Evolutionary conservation across 92 coral and sea anemone genomes (phyloP), one percentile per base, ranked within the genome.

Genomic region (Nematostella vectensis): DNA sequence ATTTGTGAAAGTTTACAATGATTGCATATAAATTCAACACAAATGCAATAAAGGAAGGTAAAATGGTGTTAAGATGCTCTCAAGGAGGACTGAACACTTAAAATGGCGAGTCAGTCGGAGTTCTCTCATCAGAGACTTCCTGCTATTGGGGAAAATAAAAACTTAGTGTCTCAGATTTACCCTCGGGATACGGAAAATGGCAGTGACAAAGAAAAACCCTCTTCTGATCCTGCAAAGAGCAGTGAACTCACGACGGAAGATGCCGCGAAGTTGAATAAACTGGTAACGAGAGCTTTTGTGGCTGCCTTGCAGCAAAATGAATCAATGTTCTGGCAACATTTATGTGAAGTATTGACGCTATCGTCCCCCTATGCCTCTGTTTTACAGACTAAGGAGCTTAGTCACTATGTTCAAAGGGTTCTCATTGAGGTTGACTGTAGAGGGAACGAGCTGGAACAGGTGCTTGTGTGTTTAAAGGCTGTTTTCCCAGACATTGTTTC

Each of bases 331-430:
- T 93, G 99, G 99, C 55, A 68, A 67, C 78, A 88, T 61, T 71
- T 93, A 51, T 64, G 91, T 28, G 94, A 93, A 17, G 83, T 87
- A 9, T 56, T 93, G 47, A 73, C 74, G 29, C 62, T 87, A 21
- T 55, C 81, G 38, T 75, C 82, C 59, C 96, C 99, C 3, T 93
- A 86, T 63, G 72, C 78, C 43, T 66, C 77, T 26, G 47, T 93
- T 36, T 57, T 93, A 24, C 50, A 59, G 39, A 44, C 74, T 58
- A 72, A 89, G 36, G 88, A 93, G 68, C 45, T 93, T 9, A 43
- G 40, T 36, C 96, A 93, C 62, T 93, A 93, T 70, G 96, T 83
- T 29, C 88, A 79, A 53, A 88, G 99, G 16, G 60, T 76, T 18
- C 64, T 58, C 59, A 52, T 57, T 49, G 79, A 74, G 49, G 36